Base-by-base conservation (phyloP, 1,140 invertebrate species). In the Homarus americanus region DNA sequence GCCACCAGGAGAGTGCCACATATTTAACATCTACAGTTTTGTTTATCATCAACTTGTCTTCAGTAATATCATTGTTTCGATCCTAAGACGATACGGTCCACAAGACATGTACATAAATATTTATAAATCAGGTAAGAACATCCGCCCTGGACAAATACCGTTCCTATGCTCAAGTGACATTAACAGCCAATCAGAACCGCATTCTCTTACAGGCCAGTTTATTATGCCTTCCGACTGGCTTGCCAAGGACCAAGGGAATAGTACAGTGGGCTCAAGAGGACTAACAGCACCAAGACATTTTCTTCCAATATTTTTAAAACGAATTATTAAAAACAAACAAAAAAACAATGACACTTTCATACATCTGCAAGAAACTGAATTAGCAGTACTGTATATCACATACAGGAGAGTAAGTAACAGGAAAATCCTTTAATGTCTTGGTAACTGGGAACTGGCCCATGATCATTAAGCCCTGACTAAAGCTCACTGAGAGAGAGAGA, bases 71-170 rank as follows among this genome's bases (percentile, higher is more conserved):
- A 89, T 83, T 82, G 87, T 90, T 84, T 90, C 80, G 28, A 78
- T 76, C 87, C 87, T 90, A 90, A 90, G 87, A 90, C 87, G 58
- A 90, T 83, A 90, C 87, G 44, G 80, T 83, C 82, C 87, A 90
- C 87, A 90, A 90, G 79, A 90, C 87, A 90, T 90, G 69, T 82
- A 90, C 87, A 84, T 90, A 90, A 82, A 90, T 82, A 53, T 76
- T 90, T 84, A 90, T 90, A 90, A 90, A 90, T 90, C 87, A 90
- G 87, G 87, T 90, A 83, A 90, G 79, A 90, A 90, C 82, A 83
- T 90, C 82, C 87, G 87, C 53, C 87, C 87, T 90, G 87, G 87
- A 90, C 87, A 90, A 63, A 82, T 82, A 90, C 87, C 87, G n/a
- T 90, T 90, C 87, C 82, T 90, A 83, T 83, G 82, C 87, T 90